A percentile compares a stretch with the other conserved stretches of the same genome.
Evolutionary conservation across 2,113 vertebrate species (phyloP).

Genomic region (Nansenia antarctica): DNA sequence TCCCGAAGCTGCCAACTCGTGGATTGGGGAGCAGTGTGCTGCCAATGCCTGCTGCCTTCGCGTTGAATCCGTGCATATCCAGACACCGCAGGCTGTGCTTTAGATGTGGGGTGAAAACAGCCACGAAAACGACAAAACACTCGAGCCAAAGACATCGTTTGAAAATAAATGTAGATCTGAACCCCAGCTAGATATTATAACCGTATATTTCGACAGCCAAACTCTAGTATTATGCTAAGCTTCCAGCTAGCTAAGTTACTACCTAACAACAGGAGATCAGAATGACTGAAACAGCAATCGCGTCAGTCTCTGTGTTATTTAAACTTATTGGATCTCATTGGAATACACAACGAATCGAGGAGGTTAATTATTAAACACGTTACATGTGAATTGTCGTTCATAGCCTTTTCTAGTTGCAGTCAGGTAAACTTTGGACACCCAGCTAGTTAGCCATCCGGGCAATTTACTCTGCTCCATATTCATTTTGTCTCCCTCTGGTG

Average conservation of each 20-base stretch:
- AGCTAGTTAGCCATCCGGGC: background rate
- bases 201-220: too few species aligned
- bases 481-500: background rate
- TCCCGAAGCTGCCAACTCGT: conserved; percentile 37
- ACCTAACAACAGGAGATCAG: too few species aligned
- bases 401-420: background rate
- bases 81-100: background rate
- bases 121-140: conserved; percentile 30
- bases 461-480: background rate
- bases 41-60: conserved; percentile 20
- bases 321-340: background rate
- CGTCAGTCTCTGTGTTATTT: too few species aligned
- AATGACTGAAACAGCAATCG: too few species aligned
- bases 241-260: too few species aligned
- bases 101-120: background rate
- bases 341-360: background rate
- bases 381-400: too few species aligned
- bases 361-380: background rate
- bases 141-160: conserved; percentile 31
- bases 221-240: too few species aligned
- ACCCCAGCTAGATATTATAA: too few species aligned
- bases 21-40: conserved; percentile 22
- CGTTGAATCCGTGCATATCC: background rate
- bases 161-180: background rate
- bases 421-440: background rate